Base-by-base conservation (phyloP, 2,113 vertebrate species). In the Typhlomys cinereus region DNA sequence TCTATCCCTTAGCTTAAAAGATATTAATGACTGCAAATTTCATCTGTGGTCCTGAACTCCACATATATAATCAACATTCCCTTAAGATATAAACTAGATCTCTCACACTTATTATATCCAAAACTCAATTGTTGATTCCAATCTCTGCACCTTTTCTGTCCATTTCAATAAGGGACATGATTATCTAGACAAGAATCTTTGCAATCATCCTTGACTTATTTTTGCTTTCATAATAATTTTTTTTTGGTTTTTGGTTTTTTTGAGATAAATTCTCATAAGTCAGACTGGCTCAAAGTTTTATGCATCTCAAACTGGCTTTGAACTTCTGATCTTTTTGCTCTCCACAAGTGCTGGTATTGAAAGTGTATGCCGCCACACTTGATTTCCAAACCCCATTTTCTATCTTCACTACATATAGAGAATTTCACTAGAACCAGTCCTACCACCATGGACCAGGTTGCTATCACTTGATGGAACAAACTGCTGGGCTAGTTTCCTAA, bases 71-170 rank as follows among this genome's bases (percentile, higher is more conserved):
- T 67, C 52, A n/a, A 27, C 15, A 83, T 48, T 76, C 54, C 2
- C n/a, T 34, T 34, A 76, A 29, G 36, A 59, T 94, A 66, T 67
- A 29, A 36, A 70, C 62, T 11, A 64, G 8, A 10, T 57, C 48
- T 90, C 46, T 83, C 39, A 61, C 29, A 64, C 27, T 64, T 64
- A 82, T 48, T 50, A 81, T 67, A 85, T 29, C n/a, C 34, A 15
- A n/a, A 54, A 95, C 6, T 91, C 67, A 93, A 59, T 69, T 93
- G 20, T 57, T 89, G n/a, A 76, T 91, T 54, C 34, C 52, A 48
- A 67, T 46, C 25, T 36, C 31, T 8, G 29, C 2, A 39, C 5
- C 44, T 31, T 66, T 71, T 69, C 41, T 88, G 93, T 41, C 41
- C 39, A 71, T 39, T 25, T 89, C 69, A 94, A 48, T 59, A 86